Percentiles rank a stretch among this genome's conserved stretches.
Conservation (phyloP, 2,113 vertebrate genomes). For the Campylomormyrus numenius region DNA sequence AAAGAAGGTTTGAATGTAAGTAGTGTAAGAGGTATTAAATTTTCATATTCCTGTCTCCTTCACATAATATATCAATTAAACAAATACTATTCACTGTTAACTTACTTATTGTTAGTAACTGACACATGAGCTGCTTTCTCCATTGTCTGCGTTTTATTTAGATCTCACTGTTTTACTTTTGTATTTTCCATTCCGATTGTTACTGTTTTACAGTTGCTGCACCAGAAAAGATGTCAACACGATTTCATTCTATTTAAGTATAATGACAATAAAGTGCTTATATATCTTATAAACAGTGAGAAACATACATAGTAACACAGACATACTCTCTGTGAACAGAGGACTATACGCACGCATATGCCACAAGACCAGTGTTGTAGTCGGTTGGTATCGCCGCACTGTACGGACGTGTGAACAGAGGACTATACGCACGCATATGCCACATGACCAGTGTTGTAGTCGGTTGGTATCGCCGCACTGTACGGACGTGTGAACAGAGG, state of each 20-base stretch:
- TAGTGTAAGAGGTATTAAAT: neutral
- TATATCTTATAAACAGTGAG: neutral
- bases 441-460: neutral
- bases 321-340: neutral
- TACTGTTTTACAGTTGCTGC: neutral
- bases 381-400: neutral
- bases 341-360: neutral
- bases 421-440: neutral
- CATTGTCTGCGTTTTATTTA: neutral
- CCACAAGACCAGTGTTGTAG: neutral
- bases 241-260: neutral
- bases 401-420: neutral
- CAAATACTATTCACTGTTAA: neutral
- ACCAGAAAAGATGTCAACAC: neutral
- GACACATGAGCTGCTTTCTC: neutral
- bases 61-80: neutral
- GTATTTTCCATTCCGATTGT: neutral
- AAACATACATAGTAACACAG: neutral
- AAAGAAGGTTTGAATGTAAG: neutral
- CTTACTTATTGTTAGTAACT: neutral
- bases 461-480: neutral
- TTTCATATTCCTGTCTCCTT: neutral
- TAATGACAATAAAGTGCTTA: neutral
- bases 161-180: neutral
- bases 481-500: neutral